Evolutionary conservation across 2,797 vertebrate genomes (phyloP).

Genomic region (Lindbergichthys nudifrons): DNA sequence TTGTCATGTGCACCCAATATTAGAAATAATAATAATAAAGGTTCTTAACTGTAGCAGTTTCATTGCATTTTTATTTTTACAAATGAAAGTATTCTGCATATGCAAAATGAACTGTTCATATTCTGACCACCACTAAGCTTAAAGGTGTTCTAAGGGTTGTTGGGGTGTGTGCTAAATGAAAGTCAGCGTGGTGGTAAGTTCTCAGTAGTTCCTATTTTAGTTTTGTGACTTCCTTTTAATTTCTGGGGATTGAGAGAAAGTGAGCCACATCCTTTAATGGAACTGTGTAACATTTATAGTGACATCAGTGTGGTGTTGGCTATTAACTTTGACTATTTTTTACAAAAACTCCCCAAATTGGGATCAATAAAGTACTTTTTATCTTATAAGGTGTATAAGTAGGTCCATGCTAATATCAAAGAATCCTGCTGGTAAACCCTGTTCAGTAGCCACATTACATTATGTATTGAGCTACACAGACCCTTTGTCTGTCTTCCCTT

Average conservation of each 20-base stretch:
- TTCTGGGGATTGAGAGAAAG: neutral
- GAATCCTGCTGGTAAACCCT: neutral
- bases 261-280: constrained; percentile 22
- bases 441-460: constrained; percentile 21
- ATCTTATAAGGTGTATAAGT: neutral
- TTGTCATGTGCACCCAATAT: neutral
- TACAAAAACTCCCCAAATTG: no score
- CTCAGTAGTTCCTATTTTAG: constrained; percentile 35
- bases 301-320: constrained; percentile 4
- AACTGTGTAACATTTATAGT: neutral
- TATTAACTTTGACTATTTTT: neutral
- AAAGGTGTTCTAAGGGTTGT: neutral
- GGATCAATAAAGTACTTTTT: no score
- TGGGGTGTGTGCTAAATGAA: constrained; percentile 17
- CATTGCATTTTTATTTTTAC: neutral
- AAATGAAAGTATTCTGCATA: neutral
- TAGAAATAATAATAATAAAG: neutral
- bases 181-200: neutral
- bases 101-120: neutral
- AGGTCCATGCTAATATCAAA: constrained; percentile 3
- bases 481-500: constrained; percentile 56
- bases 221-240: constrained; percentile 32
- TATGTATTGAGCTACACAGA: constrained; percentile 40
- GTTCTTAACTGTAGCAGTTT: no score
- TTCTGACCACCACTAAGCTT: neutral